These are phyloP conservation scores for Bos taurus DNA, from an alignment of 2,113 vertebrate genomes.

Conservation along the genomic window DNA sequence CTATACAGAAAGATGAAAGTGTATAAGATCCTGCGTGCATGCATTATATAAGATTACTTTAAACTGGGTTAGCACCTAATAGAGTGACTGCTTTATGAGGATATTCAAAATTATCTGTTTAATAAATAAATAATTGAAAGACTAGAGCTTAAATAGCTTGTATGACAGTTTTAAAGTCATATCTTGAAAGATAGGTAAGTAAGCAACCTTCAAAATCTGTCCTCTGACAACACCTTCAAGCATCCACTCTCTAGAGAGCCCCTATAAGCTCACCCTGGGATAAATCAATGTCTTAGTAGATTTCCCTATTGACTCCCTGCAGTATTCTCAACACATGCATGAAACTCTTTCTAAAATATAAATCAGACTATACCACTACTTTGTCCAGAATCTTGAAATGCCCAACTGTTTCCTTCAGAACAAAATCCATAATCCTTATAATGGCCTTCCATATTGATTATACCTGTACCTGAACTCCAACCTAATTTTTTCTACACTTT, in stretches of 20 bases:
- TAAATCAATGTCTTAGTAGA: not conserved
- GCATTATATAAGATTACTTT: not conserved
- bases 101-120: not conserved
- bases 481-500: not conserved
- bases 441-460: not conserved
- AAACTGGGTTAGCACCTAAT: not conserved
- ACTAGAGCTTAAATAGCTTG: not conserved
- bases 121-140: not conserved
- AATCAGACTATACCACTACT: not conserved
- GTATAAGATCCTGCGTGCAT: rapidly evolving
- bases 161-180: not conserved
- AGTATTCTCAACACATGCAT: not conserved
- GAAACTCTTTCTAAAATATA: not conserved
- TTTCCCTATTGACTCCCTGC: too few species aligned
- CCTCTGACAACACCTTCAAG: not conserved
- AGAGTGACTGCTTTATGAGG: not conserved
- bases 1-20: not conserved
- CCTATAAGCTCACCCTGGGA: not conserved
- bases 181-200: not conserved
- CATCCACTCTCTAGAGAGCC: not conserved
- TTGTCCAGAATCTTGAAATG: not conserved
- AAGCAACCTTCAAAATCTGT: not conserved
- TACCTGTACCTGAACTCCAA: not conserved
- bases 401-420: not conserved
- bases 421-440: not conserved